Base-by-base conservation (phyloP, 2,888 invertebrate genomes). In the Eristalis intricaria region DNA sequence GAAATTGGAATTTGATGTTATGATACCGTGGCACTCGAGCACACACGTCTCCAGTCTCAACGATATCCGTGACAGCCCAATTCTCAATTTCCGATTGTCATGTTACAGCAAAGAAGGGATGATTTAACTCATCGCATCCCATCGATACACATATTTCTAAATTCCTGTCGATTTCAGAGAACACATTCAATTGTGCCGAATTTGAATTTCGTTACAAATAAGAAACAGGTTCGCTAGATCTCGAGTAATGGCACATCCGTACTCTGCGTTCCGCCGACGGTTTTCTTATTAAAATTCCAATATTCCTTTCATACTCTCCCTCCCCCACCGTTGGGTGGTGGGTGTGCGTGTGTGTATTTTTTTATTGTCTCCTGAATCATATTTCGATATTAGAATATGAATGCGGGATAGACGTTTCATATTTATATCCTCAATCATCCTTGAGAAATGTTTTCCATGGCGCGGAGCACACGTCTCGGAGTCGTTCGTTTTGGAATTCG, bases 1-100 rank as follows among this genome's bases (percentile, higher is more conserved):
- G 32, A 86, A 86, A 82, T 86, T 86, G 82, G 74, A 78, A 86
- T 82, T 75, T 68, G 78, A 86, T 83, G 86, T 78, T 58, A 71
- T 63, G 66, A 75, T 79, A 78, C 74, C 82, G 50, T 73, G n/a
- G n/a, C 68, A 82, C 61, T 70, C 70, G 74, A 65, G 68, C 64
- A 64, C 64, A 64, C 35, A 29, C 32, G 19, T 60, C 13, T 26
- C 13, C 15, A 4, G 58, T 73, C 73, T 78, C 50, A 56, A 60
- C 56, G 87, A 84, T 87, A 87, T 80, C 87, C 84, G 71, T 83
- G 84, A 87, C 84, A 87, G 80, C 79, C 84, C 84, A 87, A 87
- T 87, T 87, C 80, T 87, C 84, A 84, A 87, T 87, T 87, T 87
- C 87, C 84, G 79, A 84, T 80, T 84, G 84, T 84, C 87, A 84